Base-by-base conservation (phyloP, 2,888 invertebrate genomes). In the Minunthozetes semirufus region DNA sequence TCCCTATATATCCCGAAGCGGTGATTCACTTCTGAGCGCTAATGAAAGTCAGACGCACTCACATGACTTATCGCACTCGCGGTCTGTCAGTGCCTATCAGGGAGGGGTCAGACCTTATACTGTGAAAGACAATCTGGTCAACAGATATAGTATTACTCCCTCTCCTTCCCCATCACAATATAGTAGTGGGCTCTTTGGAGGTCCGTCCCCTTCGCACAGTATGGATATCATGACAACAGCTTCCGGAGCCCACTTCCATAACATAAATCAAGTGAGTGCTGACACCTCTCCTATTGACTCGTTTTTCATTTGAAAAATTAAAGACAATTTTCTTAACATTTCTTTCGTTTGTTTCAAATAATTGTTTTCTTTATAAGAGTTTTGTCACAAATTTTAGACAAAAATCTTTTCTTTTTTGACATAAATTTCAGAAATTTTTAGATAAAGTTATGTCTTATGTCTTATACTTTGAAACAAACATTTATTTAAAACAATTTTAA, bases 1-100 rank as follows among this genome's bases (percentile, higher is more conserved):
- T 42, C 76, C 76, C 8, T 88, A 86, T 1, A 85, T 85, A 75
- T 86, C 87, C 75, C 86, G 87, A 77, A 88, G 87, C 72, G 86
- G 88, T 46, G 88, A 88, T 80, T 85, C 85, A 1, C 83, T 86
- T 71, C 76, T 81, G 48, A 79, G 80, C 74, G 78, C 79, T 13
- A 80, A 80, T 8, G 82, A 86, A 72, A 77, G 79, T 1, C 78
- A 77, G 70, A 3, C 22, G 29, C 25, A 59, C 27, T 78, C 77
- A 22, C 76, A 77, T 2, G 78, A 78, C 42, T 72, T 76, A 56
- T 76, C 76, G 15, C 77, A 78, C 56, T 73, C 77, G 19, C 77
- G 76, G 68, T 66, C 75, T 13, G 78, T 76, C 73, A 77, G 75
- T 72, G 63, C 50, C 15, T 77, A 77, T 50, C 48, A 78, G 29